Evolutionary conservation across 2,113 vertebrate species (phyloP), one percentile per base, ranked within the genome.

Genomic region (Amblyornis subalaris): DNA sequence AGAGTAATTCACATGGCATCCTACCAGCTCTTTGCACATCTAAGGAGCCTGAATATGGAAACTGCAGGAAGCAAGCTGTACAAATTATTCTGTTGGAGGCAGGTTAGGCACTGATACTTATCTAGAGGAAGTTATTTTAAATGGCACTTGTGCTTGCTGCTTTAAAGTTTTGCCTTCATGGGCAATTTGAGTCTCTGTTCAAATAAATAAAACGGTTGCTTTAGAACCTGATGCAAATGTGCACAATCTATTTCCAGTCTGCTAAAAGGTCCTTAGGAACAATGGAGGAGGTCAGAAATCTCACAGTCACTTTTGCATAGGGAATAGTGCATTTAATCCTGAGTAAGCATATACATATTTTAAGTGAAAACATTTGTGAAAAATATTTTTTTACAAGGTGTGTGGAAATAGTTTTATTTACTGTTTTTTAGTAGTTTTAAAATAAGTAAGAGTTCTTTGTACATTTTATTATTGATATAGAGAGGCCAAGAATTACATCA

Each of bases 401-500:
- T 40, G 19, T 76, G n/a, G 36, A 85, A 65, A 14, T 17, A 8
- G 5, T 45, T 67, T 65, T 66, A 67, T 81, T 62, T 33, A 31
- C 58, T 5, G 23, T 24, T 87, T 42, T 53, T 78, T 8, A 13
- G 40, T 12, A 36, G 17, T 73, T 95, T 94, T 73, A 67, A 90
- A 76, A 65, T 70, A 79, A 81, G 65, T 44, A 57, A 48, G 12
- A 45, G 61, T 92, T 88, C 83, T 42, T 48, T 92, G 64, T 88
- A 72, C 3, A 2, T 82, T 97, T 90, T 90, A 92, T 83, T 97
- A 76, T 85, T 96, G 80, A 57, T 85, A 35, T 94, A 99, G 99
- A 99, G 97, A 98, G 99, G 76, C 99, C 99, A 78, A 98, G 99
- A 96, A 99, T 99, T 98, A 99, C 99, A 8, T 99, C 99, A 22